Conservation (phyloP, 2,113 vertebrate species). For the Aramus guarauna region DNA sequence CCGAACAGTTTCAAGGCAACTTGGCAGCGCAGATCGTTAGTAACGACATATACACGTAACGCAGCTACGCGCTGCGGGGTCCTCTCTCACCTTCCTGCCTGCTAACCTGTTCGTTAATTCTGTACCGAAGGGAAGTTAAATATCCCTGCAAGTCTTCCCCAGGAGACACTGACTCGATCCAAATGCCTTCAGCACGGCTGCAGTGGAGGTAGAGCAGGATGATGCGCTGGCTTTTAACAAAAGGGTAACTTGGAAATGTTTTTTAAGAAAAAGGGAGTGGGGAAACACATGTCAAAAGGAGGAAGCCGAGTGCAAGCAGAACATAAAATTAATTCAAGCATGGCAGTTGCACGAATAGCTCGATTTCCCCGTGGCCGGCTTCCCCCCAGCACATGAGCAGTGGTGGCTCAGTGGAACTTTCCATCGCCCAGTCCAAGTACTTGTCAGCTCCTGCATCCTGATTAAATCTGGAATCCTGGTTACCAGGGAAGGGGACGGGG, state of each 20-base stretch:
- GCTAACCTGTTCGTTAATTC: not conserved
- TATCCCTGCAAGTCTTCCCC: not conserved
- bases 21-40: not conserved
- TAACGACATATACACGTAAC: accelerated
- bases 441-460: conserved; percentile 66
- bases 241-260: not conserved
- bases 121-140: not conserved
- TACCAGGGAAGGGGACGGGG: not conserved
- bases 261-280: not conserved
- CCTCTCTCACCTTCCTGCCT: not conserved
- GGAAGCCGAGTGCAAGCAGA: not conserved
- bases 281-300: not conserved
- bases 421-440: conserved; percentile 61
- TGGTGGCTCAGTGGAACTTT: conserved; percentile 67
- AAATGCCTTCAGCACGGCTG: not conserved
- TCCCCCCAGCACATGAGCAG: not conserved
- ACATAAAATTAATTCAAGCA: conserved; percentile 32
- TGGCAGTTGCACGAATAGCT: not conserved
- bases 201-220: not conserved
- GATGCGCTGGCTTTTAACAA: not conserved
- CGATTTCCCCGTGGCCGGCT: not conserved
- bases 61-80: not conserved
- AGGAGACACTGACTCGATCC: not conserved
- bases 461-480: conserved; percentile 56
- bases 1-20: not conserved